phyloP scores from a whole-genome alignment of 2,797 vertebrate species.

The Graptemys geographica region DNA sequence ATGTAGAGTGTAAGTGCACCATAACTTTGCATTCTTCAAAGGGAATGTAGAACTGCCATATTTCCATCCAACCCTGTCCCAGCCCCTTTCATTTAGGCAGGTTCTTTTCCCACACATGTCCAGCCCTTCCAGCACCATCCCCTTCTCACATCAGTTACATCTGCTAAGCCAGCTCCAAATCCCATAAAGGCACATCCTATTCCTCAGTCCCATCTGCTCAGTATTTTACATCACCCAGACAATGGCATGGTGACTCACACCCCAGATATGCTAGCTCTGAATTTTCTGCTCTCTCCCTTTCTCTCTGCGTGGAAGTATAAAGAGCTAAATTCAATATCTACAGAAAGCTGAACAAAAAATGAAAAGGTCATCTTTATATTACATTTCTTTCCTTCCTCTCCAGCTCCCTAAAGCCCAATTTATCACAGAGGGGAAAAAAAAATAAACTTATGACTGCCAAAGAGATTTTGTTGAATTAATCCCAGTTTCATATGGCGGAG shows the following conservation, averaged over 20 bases:
- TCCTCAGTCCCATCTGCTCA: not conserved
- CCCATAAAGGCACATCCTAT: not conserved
- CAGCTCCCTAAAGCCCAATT: not conserved
- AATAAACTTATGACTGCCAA: not conserved
- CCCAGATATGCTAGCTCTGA: not conserved
- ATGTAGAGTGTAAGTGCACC: not conserved
- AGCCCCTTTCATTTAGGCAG: not conserved
- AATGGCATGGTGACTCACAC: not conserved
- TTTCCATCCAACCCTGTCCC: fast-evolving
- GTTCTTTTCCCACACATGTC: not conserved
- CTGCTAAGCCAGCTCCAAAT: not conserved
- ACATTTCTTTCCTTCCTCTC: not conserved
- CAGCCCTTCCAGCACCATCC: not conserved
- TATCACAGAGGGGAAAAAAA: not conserved
- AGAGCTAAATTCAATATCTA: not conserved
- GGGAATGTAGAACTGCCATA: not conserved
- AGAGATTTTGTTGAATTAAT: slow-evolving; percentile 1
- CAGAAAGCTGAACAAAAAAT: not conserved
- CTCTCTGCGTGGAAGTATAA: not conserved
- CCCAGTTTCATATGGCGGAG: not conserved
- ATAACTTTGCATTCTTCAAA: fast-evolving
- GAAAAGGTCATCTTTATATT: not conserved
- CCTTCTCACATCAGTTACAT: not conserved
- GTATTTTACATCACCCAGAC: not conserved
- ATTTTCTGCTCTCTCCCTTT: not conserved